These are phyloP conservation scores for Ornithorhynchus anatinus DNA, from an alignment of 2,113 vertebrate species.

Conservation along the genomic window DNA sequence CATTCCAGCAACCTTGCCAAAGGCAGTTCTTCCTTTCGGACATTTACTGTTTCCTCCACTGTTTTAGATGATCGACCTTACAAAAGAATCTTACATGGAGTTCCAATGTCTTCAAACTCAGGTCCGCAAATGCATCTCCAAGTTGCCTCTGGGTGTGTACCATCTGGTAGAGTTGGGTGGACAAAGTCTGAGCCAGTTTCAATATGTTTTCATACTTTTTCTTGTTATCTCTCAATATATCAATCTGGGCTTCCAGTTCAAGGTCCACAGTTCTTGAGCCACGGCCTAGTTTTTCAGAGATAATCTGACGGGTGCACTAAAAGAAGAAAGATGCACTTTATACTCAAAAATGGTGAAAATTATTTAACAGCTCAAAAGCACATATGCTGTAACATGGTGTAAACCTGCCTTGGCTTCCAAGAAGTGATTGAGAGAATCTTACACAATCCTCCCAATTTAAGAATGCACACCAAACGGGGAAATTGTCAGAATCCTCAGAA, in stretches of 20 bases:
- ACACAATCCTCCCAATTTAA: conserved; percentile 61
- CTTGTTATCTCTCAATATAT: conserved; percentile 93
- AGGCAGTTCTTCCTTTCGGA: too few species aligned
- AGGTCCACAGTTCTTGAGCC: conserved; percentile 97
- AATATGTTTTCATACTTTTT: conserved; percentile 94
- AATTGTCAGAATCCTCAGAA: conserved; percentile 38
- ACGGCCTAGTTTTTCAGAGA: conserved; percentile 95
- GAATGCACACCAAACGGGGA: conserved; percentile 64
- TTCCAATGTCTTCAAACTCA: conserved; percentile 95
- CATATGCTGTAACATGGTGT: background rate
- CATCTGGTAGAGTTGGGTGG: conserved; percentile 89
- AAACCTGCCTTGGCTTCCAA: conserved; percentile 52
- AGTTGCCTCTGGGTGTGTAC: conserved; percentile 94
- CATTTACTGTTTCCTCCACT: too few species aligned
- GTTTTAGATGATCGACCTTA: too few species aligned
- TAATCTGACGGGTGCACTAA: conserved; percentile 95
- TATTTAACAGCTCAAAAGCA: background rate
- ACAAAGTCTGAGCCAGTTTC: conserved; percentile 89
- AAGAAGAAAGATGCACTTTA: conserved; percentile 23
- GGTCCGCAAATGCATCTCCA: conserved; percentile 94
- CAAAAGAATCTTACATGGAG: conserved; percentile 85
- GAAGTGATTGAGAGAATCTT: conserved; percentile 55
- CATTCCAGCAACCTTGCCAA: too few species aligned
- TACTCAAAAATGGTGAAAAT: conserved; percentile 15
- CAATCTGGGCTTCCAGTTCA: conserved; percentile 95